phyloP scores from a whole-genome alignment of 2,797 vertebrate species.

The Sebastes baramenuke region DNA sequence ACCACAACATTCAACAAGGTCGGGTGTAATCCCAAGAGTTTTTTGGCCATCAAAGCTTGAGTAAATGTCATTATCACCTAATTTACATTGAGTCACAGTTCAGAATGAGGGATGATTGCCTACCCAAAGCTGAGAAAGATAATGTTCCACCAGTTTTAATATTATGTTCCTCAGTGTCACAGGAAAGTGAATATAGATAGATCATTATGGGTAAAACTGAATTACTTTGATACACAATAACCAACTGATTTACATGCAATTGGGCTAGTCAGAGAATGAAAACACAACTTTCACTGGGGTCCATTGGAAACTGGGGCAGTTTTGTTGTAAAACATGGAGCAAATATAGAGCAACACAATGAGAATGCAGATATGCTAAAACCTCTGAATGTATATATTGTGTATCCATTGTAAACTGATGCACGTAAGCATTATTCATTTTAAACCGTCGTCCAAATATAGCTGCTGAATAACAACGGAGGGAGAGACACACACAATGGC shows the following conservation, averaged over 20 bases:
- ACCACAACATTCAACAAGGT: neutral
- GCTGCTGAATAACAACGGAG: neutral
- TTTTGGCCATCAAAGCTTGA: neutral
- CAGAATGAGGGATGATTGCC: constrained; percentile 9
- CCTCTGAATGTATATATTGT: neutral
- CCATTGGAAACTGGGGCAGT: neutral
- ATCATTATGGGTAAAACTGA: constrained; percentile 12
- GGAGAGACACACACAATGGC: neutral
- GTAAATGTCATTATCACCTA: neutral
- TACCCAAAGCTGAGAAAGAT: neutral
- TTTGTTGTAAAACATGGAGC: neutral
- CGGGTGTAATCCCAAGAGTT: neutral
- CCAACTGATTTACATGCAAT: constrained; percentile 9
- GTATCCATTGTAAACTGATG: neutral
- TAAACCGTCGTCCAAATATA: neutral
- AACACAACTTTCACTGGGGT: neutral
- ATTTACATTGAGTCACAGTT: constrained; percentile 8
- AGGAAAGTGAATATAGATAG: constrained; percentile 21
- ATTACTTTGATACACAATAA: neutral
- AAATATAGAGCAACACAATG: constrained; percentile 6
- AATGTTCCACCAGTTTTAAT: neutral
- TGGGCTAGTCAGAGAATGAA: neutral
- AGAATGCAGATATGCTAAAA: neutral
- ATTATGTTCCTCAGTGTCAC: neutral
- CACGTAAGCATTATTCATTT: neutral